Evolutionary conservation across 2,888 invertebrate genomes (phyloP), one percentile per base, ranked within the genome.

Genomic region (Tipula confusa): DNA sequence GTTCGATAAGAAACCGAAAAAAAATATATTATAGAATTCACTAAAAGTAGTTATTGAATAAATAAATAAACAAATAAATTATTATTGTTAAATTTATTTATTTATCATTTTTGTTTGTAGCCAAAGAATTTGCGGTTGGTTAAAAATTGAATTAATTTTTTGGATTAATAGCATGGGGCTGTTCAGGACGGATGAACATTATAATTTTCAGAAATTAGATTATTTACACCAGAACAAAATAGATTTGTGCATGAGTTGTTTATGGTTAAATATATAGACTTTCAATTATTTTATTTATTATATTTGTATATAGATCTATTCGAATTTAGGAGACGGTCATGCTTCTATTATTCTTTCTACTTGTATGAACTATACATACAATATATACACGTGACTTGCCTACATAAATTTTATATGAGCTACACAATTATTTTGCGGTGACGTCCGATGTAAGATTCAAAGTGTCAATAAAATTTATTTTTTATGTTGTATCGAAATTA

Each of bases 61-160:
- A 64, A 48, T 48, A 48, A 48, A 64, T 64, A 64, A 64, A 64
- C 64, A 64, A 64, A 64, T 64, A 64, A 64, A 64, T 64, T 64
- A 64, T 64, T 64, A 64, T 64, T 64, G 64, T 24, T 64, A 64
- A 64, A 64, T 64, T 64, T 64, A 64, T 64, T 64, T 64, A 64
- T 64, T 64, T 64, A 64, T 64, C 64, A 64, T 64, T 0, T 64
- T 24, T 11, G 9, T 9, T 9, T 64, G 9, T 64, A 64, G 9
- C 7, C 7, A 1, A 24, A 64, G 64, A 9, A 9, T 64, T 64
- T 64, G 24, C 24, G 24, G 64, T 64, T 24, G 64, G 64, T 64
- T 64, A 64, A 64, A n/a, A 24, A 64, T 64, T 64, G 64, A 64
- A 64, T 64, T 64, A 64, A 64, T 64, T 64, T 64, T 64, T 64